A percentile compares a stretch with the other conserved stretches of the same genome.
phyloP scores from a whole-genome alignment of 1,140 invertebrate species.

The Nixonia krombeini region DNA sequence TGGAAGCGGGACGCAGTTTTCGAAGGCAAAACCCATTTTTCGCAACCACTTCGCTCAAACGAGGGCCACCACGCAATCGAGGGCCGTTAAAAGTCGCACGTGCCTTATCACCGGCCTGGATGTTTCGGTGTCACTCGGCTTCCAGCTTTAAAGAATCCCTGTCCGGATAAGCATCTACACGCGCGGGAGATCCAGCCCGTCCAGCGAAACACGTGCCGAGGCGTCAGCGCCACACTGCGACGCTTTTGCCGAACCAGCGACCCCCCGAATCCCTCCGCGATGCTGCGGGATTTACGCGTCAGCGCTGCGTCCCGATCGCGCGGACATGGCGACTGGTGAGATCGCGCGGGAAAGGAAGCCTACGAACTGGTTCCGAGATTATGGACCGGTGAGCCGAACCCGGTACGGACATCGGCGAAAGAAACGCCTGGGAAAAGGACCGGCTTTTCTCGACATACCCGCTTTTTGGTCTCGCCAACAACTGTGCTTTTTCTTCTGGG shows the following conservation, averaged over 20 bases:
- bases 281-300: too few relatives aligned
- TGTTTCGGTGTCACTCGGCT: constrained; percentile 22
- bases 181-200: constrained; percentile 21
- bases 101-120: constrained; percentile 14
- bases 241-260: constrained; percentile 21
- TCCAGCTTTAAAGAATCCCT: constrained; percentile 28
- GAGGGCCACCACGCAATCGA: too few relatives aligned
- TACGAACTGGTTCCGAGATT: constrained; percentile 39
- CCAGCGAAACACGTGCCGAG: constrained; percentile 28
- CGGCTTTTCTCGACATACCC: constrained; percentile 13
- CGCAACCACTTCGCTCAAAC: too few relatives aligned
- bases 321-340: constrained; percentile 21
- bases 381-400: constrained; percentile 24
- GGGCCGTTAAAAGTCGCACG: constrained; percentile 13
- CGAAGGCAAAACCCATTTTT: too few relatives aligned
- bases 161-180: constrained; percentile 32
- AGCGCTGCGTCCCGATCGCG: background rate
- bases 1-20: too few relatives aligned
- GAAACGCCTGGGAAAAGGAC: constrained; percentile 21
- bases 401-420: too few relatives aligned
- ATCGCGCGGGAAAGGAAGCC: constrained; percentile 38
- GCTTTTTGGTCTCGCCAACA: background rate
- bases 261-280: too few relatives aligned
- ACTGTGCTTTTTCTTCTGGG: too few relatives aligned
- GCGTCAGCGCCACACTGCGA: constrained; percentile 31